Percentiles rank a stretch among this genome's conserved stretches.
These are phyloP conservation scores for Centruroides sculpturatus DNA, from an alignment of 1,140 invertebrate genomes.

Conservation along the genomic window DNA sequence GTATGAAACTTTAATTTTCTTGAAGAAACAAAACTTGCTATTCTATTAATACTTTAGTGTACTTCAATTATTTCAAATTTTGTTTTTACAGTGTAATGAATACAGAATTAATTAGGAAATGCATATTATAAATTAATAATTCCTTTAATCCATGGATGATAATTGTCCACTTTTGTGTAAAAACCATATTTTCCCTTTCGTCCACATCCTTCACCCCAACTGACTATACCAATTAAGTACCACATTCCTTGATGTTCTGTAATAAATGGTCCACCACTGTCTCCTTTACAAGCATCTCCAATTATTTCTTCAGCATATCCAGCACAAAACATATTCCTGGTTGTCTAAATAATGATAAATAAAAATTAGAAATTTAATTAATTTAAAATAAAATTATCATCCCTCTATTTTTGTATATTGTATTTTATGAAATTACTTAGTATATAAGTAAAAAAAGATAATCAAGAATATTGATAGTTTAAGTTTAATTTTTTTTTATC, in stretches of 20 bases:
- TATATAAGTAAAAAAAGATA: too few relatives aligned
- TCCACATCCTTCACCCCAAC: constrained; percentile 27
- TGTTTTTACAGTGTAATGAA: neutral
- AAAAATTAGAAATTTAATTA: neutral
- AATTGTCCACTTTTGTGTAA: constrained; percentile 25
- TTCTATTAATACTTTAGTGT: neutral
- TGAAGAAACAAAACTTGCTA: too few relatives aligned
- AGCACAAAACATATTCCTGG: constrained; percentile 32
- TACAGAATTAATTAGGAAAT: neutral
- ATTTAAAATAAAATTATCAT: too few relatives aligned
- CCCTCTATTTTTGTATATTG: too few relatives aligned
- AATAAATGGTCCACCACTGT: constrained; percentile 27
- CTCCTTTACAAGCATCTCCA: constrained; percentile 29
- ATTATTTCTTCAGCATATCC: constrained; percentile 24
- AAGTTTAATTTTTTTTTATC: too few relatives aligned
- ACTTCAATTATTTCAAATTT: neutral
- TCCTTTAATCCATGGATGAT: constrained; percentile 20
- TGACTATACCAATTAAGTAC: constrained; percentile 24
- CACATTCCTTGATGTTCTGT: constrained; percentile 12
- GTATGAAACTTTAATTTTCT: too few relatives aligned
- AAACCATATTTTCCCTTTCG: constrained; percentile 24
- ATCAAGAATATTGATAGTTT: too few relatives aligned
- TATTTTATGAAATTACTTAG: too few relatives aligned
- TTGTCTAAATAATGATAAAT: constrained; percentile 18
- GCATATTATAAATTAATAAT: constrained; percentile 9